phyloP scores from a whole-genome alignment of 2,113 vertebrate genomes.

The Thinocorus orbignyianus region DNA sequence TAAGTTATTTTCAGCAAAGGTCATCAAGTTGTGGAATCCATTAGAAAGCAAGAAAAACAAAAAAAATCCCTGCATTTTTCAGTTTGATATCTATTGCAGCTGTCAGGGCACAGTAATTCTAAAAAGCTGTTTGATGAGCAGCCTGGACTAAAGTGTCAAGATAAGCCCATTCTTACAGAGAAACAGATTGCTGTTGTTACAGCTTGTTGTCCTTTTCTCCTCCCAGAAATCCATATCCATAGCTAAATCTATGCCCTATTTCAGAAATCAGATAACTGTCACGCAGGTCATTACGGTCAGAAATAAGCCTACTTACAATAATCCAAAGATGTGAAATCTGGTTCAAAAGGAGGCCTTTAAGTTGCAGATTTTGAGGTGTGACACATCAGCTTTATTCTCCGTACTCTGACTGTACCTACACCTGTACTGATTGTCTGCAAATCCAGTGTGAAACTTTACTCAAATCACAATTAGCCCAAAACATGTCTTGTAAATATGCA shows the following conservation, averaged over 20 bases:
- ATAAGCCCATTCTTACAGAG: background rate
- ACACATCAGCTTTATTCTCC: background rate
- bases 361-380: background rate
- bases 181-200: background rate
- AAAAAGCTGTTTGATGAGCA: background rate
- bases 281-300: background rate
- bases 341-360: background rate
- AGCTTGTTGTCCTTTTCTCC: background rate
- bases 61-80: background rate
- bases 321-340: background rate
- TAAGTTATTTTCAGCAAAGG: conserved; percentile 47
- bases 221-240: background rate
- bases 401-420: background rate
- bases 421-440: background rate
- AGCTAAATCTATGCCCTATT: background rate
- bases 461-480: background rate
- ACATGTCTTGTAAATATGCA: background rate
- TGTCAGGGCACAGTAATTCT: background rate
- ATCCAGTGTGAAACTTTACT: background rate
- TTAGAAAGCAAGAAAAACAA: background rate
- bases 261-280: background rate
- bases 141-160: background rate
- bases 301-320: background rate
- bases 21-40: background rate
- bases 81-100: background rate